Evolutionary conservation across 2,113 vertebrate genomes (phyloP).

Genomic region (Pluvialis apricaria): DNA sequence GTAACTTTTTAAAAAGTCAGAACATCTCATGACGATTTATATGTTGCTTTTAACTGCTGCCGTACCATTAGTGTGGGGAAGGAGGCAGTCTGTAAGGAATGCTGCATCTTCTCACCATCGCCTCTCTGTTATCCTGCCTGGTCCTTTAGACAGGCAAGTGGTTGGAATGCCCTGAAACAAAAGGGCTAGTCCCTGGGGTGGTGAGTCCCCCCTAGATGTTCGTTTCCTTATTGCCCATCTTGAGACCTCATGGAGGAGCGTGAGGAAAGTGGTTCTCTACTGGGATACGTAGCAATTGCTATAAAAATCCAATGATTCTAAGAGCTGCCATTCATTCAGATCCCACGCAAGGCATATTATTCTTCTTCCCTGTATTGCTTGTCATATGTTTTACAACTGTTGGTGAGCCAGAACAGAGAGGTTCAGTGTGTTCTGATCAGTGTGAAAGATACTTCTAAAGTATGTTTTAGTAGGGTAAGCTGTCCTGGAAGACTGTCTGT

Average conservation of each 20-base stretch:
- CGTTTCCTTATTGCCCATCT: background rate
- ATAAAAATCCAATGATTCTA: background rate
- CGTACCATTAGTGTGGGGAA: background rate
- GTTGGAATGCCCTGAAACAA: background rate
- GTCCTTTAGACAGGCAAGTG: background rate
- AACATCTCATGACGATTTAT: background rate
- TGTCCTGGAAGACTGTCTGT: background rate
- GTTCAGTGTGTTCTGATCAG: slow-evolving; percentile 12
- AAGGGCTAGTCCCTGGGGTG: background rate
- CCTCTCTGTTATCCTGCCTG: background rate
- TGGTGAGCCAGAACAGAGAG: background rate
- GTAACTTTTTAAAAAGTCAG: background rate
- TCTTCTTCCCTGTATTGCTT: background rate
- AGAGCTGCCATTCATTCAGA: background rate
- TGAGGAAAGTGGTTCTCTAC: background rate
- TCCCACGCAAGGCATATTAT: background rate
- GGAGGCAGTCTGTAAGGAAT: background rate
- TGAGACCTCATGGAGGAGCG: background rate
- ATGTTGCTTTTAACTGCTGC: background rate
- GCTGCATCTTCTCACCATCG: background rate
- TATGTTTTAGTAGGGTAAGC: background rate
- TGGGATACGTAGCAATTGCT: background rate
- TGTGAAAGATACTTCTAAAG: background rate
- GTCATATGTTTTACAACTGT: background rate
- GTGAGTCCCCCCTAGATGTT: background rate